Evolutionary conservation across 2,797 vertebrate species (phyloP).

Genomic region (Melanotaenia boesemani): DNA sequence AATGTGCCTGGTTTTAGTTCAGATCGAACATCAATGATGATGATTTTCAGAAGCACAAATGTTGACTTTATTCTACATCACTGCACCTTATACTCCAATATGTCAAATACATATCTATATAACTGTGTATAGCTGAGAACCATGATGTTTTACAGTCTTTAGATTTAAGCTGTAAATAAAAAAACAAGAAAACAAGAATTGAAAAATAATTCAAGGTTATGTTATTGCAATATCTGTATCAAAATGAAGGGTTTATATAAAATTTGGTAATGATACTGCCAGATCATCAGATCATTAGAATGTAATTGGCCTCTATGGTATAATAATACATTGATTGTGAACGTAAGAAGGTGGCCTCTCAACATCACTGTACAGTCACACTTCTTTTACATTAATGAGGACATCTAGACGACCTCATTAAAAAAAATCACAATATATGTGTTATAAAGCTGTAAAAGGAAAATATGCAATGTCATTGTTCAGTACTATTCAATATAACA

Average conservation of each 20-base stretch:
- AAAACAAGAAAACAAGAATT: background rate
- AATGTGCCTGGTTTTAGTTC: conserved; percentile 65
- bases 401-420: too few relatives aligned
- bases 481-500: too few relatives aligned
- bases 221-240: background rate
- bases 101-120: background rate
- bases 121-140: background rate
- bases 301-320: too few relatives aligned
- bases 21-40: conserved; percentile 90
- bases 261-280: background rate
- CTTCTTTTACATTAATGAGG: too few relatives aligned
- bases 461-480: too few relatives aligned
- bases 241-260: background rate
- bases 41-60: conserved; percentile 36
- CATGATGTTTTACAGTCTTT: background rate
- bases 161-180: background rate
- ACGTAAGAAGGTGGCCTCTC: too few relatives aligned
- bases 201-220: background rate
- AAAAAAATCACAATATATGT: too few relatives aligned
- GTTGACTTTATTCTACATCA: background rate
- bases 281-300: too few relatives aligned
- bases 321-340: too few relatives aligned
- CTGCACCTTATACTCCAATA: background rate
- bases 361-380: too few relatives aligned
- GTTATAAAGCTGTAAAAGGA: too few relatives aligned